Base-by-base conservation (phyloP, 2,888 invertebrate genomes). In the Geotrupes spiniger region DNA sequence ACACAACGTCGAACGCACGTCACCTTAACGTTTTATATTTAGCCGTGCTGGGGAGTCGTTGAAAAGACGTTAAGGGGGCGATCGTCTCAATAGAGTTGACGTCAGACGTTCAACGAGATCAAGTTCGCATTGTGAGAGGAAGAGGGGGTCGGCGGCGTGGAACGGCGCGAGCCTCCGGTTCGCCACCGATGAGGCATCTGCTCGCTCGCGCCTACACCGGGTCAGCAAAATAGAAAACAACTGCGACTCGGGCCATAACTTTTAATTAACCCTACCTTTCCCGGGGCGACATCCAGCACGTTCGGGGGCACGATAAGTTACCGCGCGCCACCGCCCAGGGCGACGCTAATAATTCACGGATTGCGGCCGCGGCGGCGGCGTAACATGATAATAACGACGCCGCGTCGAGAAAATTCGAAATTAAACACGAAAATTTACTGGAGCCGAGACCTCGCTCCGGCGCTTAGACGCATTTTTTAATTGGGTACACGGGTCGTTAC, bases 201-300 rank as follows among this genome's bases (percentile, higher is more conserved):
- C 28, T 9, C 28, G 28, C 28, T 42, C n/a, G n/a, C n/a, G n/a
- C n/a, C n/a, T n/a, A n/a, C n/a, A 52, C 48, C 33, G 51, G 62
- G 62, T 60, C 62, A 59, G 58, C 59, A 53, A 52, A 53, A 57
- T 56, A 54, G 54, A 56, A 58, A 61, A 56, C 57, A 57, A 54
- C 51, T 56, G 54, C 54, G 57, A 49, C n/a, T n/a, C 51, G 50
- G 49, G 53, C 53, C 56, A 62, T 62, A 62, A 61, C 56, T 62
- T 62, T 62, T 61, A 62, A 62, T 61, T 62, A 62, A 57, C 55
- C 54, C 49, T 49, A 52, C 53, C 56, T 52, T 42, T n/a, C 28
- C n/a, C 28, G 28, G 9, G 10, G 10, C 29, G 29, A 10, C 11
- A 10, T 11, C 29, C 11, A 11, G 29, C 29, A 29, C 29, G 29